Percentiles rank a stretch among this genome's conserved stretches.
Conservation (phyloP, 2,888 invertebrate species). For the Hypomecis atomaria region DNA sequence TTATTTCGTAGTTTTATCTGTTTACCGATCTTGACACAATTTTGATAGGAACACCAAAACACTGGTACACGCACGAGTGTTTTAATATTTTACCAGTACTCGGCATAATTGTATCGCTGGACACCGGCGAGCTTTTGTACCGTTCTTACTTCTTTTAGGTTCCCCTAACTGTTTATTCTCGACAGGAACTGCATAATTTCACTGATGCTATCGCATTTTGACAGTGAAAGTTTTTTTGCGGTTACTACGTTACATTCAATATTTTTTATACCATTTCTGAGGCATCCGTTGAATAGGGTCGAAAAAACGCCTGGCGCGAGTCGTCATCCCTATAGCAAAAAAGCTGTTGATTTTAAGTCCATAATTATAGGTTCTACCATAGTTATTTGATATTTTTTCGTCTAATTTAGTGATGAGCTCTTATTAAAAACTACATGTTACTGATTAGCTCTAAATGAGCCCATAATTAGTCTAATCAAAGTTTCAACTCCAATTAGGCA, state of each 20-base stretch:
- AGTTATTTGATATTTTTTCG: not conserved
- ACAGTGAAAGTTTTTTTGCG: constrained; percentile 31
- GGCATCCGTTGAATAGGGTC: constrained; percentile 28
- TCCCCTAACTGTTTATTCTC: not conserved
- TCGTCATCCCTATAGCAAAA: constrained; percentile 10
- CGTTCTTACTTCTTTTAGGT: not conserved
- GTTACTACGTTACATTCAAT: constrained; percentile 17
- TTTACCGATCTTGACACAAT: constrained; percentile 78
- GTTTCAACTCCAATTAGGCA: not conserved
- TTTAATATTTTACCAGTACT: constrained; percentile 2
- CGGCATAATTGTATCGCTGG: too few relatives aligned
- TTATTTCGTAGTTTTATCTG: constrained; percentile 62
- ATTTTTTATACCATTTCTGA: constrained; percentile 28
- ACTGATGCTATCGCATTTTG: constrained; percentile 18
- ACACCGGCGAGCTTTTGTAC: not conserved
- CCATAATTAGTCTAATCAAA: not conserved
- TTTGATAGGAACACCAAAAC: constrained; percentile 68
- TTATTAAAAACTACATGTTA: not conserved
- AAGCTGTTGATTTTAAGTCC: constrained; percentile 4
- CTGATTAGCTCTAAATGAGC: not conserved
- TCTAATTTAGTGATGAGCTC: not conserved
- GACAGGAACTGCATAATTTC: constrained; percentile 12
- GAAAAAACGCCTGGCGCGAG: constrained; percentile 22
- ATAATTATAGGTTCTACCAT: not conserved
- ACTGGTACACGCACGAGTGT: constrained; percentile 17